phyloP scores from a whole-genome alignment of 2,888 invertebrate species.

The Microctonus aethiopoides region DNA sequence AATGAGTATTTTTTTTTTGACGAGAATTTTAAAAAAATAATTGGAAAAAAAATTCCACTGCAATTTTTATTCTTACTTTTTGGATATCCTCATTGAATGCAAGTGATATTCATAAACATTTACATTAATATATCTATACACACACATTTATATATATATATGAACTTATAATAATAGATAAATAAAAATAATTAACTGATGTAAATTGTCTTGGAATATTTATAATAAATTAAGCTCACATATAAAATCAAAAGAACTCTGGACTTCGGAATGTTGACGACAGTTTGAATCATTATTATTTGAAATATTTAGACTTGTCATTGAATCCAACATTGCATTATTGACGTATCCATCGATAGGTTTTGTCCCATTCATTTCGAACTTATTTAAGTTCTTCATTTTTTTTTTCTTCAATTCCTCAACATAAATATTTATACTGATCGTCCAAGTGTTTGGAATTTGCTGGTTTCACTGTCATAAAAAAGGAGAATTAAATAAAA shows the following conservation, averaged over 20 bases:
- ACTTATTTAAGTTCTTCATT: constrained; percentile 53
- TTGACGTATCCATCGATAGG: constrained; percentile 55
- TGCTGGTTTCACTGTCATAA: too few species aligned
- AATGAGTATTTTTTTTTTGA: too few species aligned
- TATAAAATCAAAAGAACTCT: constrained; percentile 74
- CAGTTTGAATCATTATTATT: constrained; percentile 47
- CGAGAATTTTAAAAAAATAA: background rate
- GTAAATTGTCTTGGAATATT: background rate
- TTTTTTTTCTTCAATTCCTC: too few species aligned
- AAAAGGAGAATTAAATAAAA: background rate
- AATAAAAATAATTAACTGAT: background rate
- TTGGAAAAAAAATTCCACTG: background rate
- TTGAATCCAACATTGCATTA: constrained; percentile 54
- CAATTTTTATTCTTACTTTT: constrained; percentile 48
- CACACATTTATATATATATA: constrained; percentile 15
- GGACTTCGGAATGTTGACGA: constrained; percentile 66
- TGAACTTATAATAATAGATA: background rate
- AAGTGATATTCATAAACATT: constrained; percentile 36
- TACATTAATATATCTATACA: constrained; percentile 16
- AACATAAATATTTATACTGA: too few species aligned
- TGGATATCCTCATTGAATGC: constrained; percentile 48
- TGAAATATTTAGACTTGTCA: constrained; percentile 48
- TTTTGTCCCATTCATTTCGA: constrained; percentile 42
- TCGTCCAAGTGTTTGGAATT: background rate
- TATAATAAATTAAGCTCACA: constrained; percentile 63